Conservation (phyloP, 2,888 invertebrate species). For the Pristionchus entomophagus region DNA sequence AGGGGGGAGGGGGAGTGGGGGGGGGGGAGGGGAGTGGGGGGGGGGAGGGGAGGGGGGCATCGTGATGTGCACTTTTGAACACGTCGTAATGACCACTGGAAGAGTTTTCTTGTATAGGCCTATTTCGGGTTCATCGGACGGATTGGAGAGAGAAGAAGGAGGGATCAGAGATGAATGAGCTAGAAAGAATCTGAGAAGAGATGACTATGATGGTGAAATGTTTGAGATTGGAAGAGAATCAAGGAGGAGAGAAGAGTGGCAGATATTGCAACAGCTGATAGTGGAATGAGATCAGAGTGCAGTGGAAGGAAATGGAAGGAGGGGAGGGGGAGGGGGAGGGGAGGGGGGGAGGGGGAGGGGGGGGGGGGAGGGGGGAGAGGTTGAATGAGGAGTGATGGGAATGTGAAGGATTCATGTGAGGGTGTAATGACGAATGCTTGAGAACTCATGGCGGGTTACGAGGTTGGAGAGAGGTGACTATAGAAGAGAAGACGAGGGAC, state of each 20-base stretch:
- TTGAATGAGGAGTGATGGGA: not conserved
- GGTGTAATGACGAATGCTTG: constrained; percentile 2
- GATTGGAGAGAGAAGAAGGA: not conserved
- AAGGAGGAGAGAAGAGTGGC: not conserved
- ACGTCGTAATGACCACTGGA: not conserved
- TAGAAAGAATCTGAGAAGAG: not conserved
- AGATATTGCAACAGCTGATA: constrained; percentile 40
- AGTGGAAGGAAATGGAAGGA: not conserved
- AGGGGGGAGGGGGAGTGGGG: not conserved
- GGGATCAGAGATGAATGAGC: not conserved
- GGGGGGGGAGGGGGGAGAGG: not conserved
- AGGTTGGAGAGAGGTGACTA: not conserved
- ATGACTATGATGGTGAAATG: constrained; percentile 6
- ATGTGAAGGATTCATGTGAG: not conserved
- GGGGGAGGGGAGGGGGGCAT: constrained; percentile 52
- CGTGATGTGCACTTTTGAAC: constrained; percentile 34
- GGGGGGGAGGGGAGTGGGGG: constrained; percentile 16
- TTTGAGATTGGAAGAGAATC: constrained; percentile 14
- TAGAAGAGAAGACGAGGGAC: not conserved
- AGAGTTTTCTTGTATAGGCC: not conserved
- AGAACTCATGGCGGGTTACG: too few relatives aligned
- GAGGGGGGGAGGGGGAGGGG: not conserved
- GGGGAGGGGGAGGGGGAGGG: not conserved
- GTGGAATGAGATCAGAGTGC: constrained; percentile 12
- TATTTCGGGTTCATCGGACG: not conserved